phyloP scores from a whole-genome alignment of 2,888 invertebrate genomes.

The Drosophila bunnanda region DNA sequence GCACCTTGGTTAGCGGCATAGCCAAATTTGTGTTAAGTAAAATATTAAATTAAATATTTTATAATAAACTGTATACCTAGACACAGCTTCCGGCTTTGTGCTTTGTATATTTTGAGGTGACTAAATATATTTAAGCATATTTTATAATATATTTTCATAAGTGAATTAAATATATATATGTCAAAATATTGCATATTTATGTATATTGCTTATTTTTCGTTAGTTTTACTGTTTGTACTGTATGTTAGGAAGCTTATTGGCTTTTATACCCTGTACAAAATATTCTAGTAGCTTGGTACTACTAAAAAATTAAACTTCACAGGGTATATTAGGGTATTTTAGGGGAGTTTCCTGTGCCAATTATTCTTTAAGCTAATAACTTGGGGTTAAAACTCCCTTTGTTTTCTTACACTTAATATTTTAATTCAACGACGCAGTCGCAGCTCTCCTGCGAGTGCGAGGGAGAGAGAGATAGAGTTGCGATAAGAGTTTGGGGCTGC shows the following conservation, averaged over 20 bases:
- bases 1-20: no score
- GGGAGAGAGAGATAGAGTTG: not conserved
- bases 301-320: not conserved
- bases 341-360: not conserved
- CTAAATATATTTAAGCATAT: no score
- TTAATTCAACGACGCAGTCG: conserved; percentile 18
- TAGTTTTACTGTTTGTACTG: no score
- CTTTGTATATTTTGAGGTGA: no score
- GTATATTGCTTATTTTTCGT: not conserved
- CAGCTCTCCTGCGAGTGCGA: conserved; percentile 1
- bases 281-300: not conserved
- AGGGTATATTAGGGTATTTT: not conserved
- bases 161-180: not conserved
- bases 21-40: no score
- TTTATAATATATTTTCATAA: no score
- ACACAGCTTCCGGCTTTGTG: no score
- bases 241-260: no score
- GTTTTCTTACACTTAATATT: conserved; percentile 4
- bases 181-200: not conserved
- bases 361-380: not conserved
- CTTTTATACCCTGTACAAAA: no score
- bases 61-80: no score
- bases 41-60: no score
- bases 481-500: not conserved
- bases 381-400: not conserved